A percentile compares a stretch with the other conserved stretches of the same genome.
Evolutionary conservation across 2,888 invertebrate genomes (phyloP).

Genomic region (Mimumesa dahlbomi): DNA sequence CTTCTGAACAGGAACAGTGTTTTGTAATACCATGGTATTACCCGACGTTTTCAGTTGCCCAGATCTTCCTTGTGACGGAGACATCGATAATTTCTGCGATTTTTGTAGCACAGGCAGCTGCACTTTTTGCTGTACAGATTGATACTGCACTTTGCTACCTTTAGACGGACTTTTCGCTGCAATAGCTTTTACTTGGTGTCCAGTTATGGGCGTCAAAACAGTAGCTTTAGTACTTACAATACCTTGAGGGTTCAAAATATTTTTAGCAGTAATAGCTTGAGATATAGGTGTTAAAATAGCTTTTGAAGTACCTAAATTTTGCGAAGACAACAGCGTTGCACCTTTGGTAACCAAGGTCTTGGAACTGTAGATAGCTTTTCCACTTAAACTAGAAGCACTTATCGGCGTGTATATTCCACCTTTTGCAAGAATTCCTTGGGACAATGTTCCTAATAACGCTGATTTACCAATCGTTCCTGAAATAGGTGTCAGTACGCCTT

Average conservation of each 20-base stretch:
- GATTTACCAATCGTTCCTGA: slow-evolving; percentile 67
- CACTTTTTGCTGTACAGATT: slow-evolving; percentile 71
- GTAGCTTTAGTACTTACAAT: slow-evolving; percentile 71
- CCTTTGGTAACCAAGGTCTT: slow-evolving; percentile 71
- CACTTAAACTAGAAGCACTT: slow-evolving; percentile 64
- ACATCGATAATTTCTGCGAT: slow-evolving; percentile 70
- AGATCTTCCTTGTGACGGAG: slow-evolving; percentile 73
- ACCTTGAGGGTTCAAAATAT: slow-evolving; percentile 68
- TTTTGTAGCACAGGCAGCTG: slow-evolving; percentile 76
- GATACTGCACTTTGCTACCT: slow-evolving; percentile 71
- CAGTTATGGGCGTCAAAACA: slow-evolving; percentile 77
- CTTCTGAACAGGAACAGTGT: slow-evolving; percentile 55
- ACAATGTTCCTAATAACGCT: slow-evolving; percentile 63
- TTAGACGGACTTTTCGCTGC: slow-evolving; percentile 72
- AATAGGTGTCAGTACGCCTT: slow-evolving; percentile 80
- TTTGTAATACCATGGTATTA: slow-evolving; percentile 73
- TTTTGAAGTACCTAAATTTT: slow-evolving; percentile 66
- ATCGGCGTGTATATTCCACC: slow-evolving; percentile 71
- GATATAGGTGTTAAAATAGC: slow-evolving; percentile 69
- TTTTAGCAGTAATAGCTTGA: slow-evolving; percentile 66
- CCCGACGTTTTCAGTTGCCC: slow-evolving; percentile 77
- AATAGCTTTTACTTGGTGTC: slow-evolving; percentile 77
- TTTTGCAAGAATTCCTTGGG: slow-evolving; percentile 71
- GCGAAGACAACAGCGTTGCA: slow-evolving; percentile 68
- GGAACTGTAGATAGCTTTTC: slow-evolving; percentile 70